Base-by-base conservation (phyloP, 2,888 invertebrate genomes). In the Andrena minutula region DNA sequence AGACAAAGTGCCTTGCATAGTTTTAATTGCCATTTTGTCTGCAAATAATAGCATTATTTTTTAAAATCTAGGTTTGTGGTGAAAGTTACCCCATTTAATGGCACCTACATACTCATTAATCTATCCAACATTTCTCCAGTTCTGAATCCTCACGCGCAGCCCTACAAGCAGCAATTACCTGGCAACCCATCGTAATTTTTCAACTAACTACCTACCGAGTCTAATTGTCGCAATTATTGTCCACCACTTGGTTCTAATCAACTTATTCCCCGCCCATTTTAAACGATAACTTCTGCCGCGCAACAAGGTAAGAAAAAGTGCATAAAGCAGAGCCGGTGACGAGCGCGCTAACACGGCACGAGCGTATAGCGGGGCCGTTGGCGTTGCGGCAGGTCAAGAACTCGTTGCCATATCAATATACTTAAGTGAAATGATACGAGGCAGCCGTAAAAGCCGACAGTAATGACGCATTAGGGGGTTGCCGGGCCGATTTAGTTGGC, bases 341-440 rank as follows among this genome's bases (percentile, higher is more conserved):
- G 47, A 84, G 69, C 83, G 84, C 91, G 91, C 91, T 41, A 90
- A 92, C 91, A 90, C 91, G 90, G 90, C 89, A 68, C 8, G 69
- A 75, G 84, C 70, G 83, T 78, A 75, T 51, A 69, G 86, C 76
- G 69, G 80, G 73, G 89, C 89, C 87, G 89, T 91, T 90, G 89
- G 87, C 90, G 91, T 93, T 93, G 92, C 89, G 90, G 92, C 91
- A 93, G 93, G 93, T 93, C 92, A 92, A 92, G 93, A 94, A 91
- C 94, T 93, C 94, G 93, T 94, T 92, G 93, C 93, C 93, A 93
- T 94, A 94, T 94, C 94, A 94, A 94, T 94, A 94, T 94, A 94
- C 93, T 93, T 94, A 94, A 94, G 94, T 94, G 93, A 94, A 94
- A 94, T 94, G 94, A 94, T 93, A 94, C 93, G 93, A 93, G 94